Evolutionary conservation across 2,888 invertebrate genomes (phyloP).

Genomic region (Entomobrya proxima): DNA sequence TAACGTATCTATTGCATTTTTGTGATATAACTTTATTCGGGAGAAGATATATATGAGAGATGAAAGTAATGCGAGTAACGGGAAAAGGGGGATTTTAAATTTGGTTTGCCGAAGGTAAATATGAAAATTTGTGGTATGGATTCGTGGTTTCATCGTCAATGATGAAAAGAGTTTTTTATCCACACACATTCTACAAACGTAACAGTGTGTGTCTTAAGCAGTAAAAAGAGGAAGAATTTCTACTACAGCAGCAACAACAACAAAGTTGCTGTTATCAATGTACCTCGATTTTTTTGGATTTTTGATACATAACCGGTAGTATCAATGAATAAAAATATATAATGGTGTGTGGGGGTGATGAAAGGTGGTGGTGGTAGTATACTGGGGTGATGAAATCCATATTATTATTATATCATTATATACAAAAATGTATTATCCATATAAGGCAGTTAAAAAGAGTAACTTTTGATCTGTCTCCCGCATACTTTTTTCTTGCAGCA

Average conservation of each 20-base stretch:
- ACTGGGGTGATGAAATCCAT: not conserved
- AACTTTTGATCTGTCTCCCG: slow-evolving; percentile 21
- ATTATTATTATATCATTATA: not conserved
- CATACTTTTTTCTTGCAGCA: not conserved
- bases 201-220: slow-evolving; percentile 8
- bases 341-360: not conserved
- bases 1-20: not conserved
- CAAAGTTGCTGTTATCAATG: not conserved
- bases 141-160: slow-evolving; percentile 32
- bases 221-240: not conserved
- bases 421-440: slow-evolving; percentile 16
- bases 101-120: slow-evolving; percentile 61
- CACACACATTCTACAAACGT: not conserved
- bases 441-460: slow-evolving; percentile 18
- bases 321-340: not conserved
- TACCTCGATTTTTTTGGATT: not conserved
- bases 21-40: not conserved
- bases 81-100: slow-evolving; percentile 56
- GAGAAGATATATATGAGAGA: too few relatives aligned
- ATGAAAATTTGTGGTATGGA: slow-evolving; percentile 63
- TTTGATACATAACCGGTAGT: not conserved
- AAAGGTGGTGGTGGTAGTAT: not conserved
- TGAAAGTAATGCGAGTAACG: slow-evolving; percentile 30
- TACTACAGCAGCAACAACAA: not conserved
- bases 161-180: slow-evolving; percentile 44